A percentile compares a stretch with the other conserved stretches of the same genome.
phyloP scores from a whole-genome alignment of 2,888 invertebrate genomes.

The Phrixothrix hirtus region DNA sequence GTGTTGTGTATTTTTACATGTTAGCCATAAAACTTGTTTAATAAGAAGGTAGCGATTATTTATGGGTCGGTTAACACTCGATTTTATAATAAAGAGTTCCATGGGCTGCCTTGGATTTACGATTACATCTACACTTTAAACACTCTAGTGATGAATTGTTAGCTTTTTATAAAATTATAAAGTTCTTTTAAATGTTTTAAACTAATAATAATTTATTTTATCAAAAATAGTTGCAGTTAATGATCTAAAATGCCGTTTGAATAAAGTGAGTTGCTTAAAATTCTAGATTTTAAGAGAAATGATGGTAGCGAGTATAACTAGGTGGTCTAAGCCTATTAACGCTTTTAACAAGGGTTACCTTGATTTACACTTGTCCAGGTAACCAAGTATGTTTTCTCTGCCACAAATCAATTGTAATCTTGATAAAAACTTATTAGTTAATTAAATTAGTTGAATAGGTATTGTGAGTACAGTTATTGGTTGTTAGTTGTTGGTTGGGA shows the following conservation, averaged over 20 bases:
- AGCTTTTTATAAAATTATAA: too few relatives aligned
- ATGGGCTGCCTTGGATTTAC: constrained; percentile 9
- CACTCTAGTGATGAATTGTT: constrained; percentile 8
- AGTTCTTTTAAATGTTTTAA: too few relatives aligned
- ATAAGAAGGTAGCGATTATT: constrained; percentile 18
- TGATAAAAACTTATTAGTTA: too few relatives aligned
- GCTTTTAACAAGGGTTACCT: constrained; percentile 27
- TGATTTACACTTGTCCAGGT: constrained; percentile 23
- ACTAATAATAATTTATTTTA: too few relatives aligned
- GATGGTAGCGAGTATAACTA: constrained; percentile 10
- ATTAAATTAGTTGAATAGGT: too few relatives aligned
- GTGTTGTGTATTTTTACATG: constrained; percentile 13
- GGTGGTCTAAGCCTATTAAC: constrained; percentile 33
- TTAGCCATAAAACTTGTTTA: constrained; percentile 17
- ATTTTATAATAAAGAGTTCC: constrained; percentile 12
- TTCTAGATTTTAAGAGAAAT: constrained; percentile 1
- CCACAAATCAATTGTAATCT: too few relatives aligned
- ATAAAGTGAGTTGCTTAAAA: too few relatives aligned
- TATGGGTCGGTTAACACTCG: constrained; percentile 17
- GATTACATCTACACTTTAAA: constrained; percentile 11
- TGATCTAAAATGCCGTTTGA: too few relatives aligned
- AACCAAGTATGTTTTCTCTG: too few relatives aligned
- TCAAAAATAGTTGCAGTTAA: too few relatives aligned
- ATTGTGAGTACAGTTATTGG: too few relatives aligned
- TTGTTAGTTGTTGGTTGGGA: too few relatives aligned